Base-by-base conservation (phyloP, 2,888 invertebrate species). In the Brachyptera risi region DNA sequence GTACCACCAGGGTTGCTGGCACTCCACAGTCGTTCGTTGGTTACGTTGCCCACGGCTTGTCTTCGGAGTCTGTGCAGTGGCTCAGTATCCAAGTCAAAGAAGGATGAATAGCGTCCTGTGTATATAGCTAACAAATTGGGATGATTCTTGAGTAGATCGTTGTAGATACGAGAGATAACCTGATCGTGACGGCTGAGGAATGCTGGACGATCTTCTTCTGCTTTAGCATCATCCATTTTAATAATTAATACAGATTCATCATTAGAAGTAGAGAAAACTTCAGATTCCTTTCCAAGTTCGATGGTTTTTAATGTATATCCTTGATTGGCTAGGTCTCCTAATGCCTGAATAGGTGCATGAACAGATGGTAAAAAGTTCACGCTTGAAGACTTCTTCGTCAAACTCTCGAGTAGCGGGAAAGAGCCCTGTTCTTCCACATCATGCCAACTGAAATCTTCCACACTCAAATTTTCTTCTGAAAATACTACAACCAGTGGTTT, bases 401-500 rank as follows among this genome's bases (percentile, higher is more conserved):
- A 17, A 19, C 54, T 35, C 24, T 54, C 35, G 1, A 54, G 54
- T 2, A 21, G 31, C 3, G 54, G 54, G 19, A 54, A 54, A 17
- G 54, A 54, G 21, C 54, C 54, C 11, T 54, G 54, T 21, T 54
- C 54, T 19, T 19, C 75, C 47, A 69, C 70, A 65, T 76, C 77
- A 70, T 79, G 79, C 60, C 73, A 72, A 3, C 79, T 80, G 58
- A 84, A 78, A 73, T 85, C 84, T 70, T 84, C 84, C 1, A 79
- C 75, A 15, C 84, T 84, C 1, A 85, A 68, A 67, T 74, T 76
- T 66, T 78, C 73, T 71, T 81, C 81, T 58, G 75, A 72, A 71
- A 81, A 80, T 59, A 78, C 75, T 62, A 80, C 73, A 58, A 80
- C 69, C 69, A 54, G 37, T 21, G 54, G 54, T 21, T 54, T 54